Evolutionary conservation across 2,113 vertebrate genomes (phyloP).

Genomic region (Colaptes auratus): DNA sequence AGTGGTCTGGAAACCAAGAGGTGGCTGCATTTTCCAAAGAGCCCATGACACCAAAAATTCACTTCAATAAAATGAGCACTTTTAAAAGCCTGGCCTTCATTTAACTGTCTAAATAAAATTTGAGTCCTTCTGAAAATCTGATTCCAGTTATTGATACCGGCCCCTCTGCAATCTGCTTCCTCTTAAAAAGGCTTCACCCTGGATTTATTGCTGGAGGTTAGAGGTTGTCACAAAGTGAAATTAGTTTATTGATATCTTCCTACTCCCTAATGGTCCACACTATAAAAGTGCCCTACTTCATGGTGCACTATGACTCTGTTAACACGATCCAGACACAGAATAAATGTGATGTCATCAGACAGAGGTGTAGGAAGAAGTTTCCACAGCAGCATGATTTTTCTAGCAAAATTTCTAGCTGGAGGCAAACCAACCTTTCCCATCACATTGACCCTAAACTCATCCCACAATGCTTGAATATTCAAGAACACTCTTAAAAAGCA

Average conservation of each 20-base stretch:
- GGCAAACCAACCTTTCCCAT: not conserved
- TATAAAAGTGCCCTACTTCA: not conserved
- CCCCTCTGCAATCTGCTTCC: conserved; percentile 24
- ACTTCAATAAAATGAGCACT: not conserved
- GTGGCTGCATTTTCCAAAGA: not conserved
- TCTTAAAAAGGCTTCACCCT: not conserved
- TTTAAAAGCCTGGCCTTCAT: conserved; percentile 6
- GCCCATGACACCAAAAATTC: not conserved
- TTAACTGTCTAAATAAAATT: not conserved
- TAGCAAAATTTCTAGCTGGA: not conserved
- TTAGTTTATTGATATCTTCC: conserved; percentile 39
- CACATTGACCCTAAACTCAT: not conserved
- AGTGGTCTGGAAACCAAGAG: not conserved
- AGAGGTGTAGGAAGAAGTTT: not conserved
- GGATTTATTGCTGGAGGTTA: conserved; percentile 30
- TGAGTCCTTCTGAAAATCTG: conserved; percentile 10
- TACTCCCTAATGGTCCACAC: not conserved
- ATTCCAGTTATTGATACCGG: not conserved
- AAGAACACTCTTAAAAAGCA: not conserved
- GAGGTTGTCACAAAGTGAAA: conserved; percentile 15
- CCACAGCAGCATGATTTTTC: fast-evolving
- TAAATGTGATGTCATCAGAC: not conserved
- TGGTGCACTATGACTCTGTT: not conserved
- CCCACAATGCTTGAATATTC: not conserved
- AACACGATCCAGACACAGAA: not conserved